Evolutionary conservation across 1,140 invertebrate genomes (phyloP).

Genomic region (Phthorimaea operculella): DNA sequence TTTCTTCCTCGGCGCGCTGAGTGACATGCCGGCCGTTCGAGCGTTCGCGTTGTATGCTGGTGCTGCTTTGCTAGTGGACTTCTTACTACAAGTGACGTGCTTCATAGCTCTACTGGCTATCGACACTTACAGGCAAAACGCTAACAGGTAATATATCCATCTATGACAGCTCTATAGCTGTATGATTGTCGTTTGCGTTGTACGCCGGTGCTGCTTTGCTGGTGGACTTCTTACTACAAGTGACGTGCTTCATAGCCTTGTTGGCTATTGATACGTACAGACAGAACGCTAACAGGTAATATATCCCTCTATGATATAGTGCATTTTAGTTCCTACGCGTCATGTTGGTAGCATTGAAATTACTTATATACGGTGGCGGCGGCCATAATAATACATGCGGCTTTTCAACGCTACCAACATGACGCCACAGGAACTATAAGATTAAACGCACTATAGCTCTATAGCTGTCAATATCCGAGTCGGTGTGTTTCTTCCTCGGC

Average conservation of each 20-base stretch:
- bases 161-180: too few species aligned
- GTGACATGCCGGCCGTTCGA: slow-evolving; percentile 96
- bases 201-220: slow-evolving; percentile 96
- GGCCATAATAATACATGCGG: too few species aligned
- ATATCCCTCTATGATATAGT: too few species aligned
- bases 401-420: too few species aligned
- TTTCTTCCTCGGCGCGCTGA: slow-evolving; percentile 89
- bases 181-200: slow-evolving; percentile 96
- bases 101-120: slow-evolving; percentile 93
- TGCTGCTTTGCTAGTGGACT: slow-evolving; percentile 94
- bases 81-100: slow-evolving; percentile 96
- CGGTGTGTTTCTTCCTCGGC: slow-evolving; percentile 78
- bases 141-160: slow-evolving; percentile 67
- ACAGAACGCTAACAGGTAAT: slow-evolving; percentile 76
- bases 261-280: slow-evolving; percentile 88
- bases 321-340: too few species aligned
- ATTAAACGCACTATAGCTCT: too few species aligned
- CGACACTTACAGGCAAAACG: slow-evolving; percentile 85
- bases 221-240: slow-evolving; percentile 96
- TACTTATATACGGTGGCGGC: too few species aligned
- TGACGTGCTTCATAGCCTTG: slow-evolving; percentile 95
- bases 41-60: slow-evolving; percentile 98
- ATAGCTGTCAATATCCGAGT: too few species aligned
- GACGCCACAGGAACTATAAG: too few species aligned
- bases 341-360: too few species aligned